Evolutionary conservation across 2,113 vertebrate genomes (phyloP), one percentile per base, ranked within the genome.

Genomic region (Psephotus haematonotus): DNA sequence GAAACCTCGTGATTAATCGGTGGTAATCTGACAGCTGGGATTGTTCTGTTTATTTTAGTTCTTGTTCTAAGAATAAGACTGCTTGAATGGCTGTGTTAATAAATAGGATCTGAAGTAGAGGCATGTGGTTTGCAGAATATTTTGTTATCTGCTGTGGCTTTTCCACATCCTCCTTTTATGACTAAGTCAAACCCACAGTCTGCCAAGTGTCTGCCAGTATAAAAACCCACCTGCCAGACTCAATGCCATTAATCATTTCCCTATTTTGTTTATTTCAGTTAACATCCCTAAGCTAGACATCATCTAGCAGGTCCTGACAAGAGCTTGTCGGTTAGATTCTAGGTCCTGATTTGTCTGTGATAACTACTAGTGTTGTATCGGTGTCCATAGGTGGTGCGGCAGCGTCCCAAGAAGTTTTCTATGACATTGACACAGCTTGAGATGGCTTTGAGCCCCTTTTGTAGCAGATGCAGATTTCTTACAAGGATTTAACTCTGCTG

Each of bases 171-270:
- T 96, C 24, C 22, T 88, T 93, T 89, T 91, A 65, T 95, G 92
- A 95, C 92, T 94, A 92, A 93, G 83, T 77, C 5, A 2, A 94
- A 93, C 84, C 77, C 91, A 82, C 91, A 53, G 84, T 94, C 92
- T 96, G 69, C 53, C 0, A 5, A 92, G 44, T 35, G 63, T 92
- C 67, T 92, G 84, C 88, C 17, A 29, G 92, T 47, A 84, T 86
- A 76, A 92, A 43, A 94, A 86, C 83, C 72, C 62, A 87, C 90
- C 47, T 92, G 74, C 92, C 77, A 94, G 74, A 86, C 86, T 87
- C 0, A 2, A 22, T 87, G 88, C 52, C 62, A 53, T 95, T 96
- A 91, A 94, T 94, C 28, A 84, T 85, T 92, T 96, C 70, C 41
- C 39, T 92, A 1, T 91, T 95, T 90, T 71, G 41, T 82, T 96